Conservation (phyloP, 2,888 invertebrate genomes). For the Phlogophora meticulosa region DNA sequence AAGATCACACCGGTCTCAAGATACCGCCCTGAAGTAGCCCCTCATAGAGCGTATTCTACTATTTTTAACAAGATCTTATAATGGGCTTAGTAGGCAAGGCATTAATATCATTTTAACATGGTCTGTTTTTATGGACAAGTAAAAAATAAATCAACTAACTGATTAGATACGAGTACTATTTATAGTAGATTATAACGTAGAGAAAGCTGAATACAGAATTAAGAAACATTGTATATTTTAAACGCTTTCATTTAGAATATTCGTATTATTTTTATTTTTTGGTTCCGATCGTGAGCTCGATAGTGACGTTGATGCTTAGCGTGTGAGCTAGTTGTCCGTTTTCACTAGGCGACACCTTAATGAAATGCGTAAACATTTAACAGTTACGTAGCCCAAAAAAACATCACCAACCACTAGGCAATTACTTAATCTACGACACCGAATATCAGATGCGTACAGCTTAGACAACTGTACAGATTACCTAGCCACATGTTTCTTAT, state of each 20-base stretch:
- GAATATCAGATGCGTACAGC: too few species aligned
- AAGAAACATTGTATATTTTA: neutral
- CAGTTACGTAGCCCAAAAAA: too few species aligned
- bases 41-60: slow-evolving; percentile 7
- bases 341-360: too few species aligned
- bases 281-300: slow-evolving; percentile 3
- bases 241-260: neutral
- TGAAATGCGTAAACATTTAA: too few species aligned
- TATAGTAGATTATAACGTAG: slow-evolving; percentile 16
- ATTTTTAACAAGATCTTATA: slow-evolving; percentile 16
- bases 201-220: slow-evolving; percentile 9
- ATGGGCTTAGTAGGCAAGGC: neutral
- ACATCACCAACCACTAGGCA: too few species aligned
- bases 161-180: neutral
- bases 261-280: slow-evolving; percentile 17
- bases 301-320: slow-evolving; percentile 25
- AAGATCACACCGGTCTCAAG: neutral
- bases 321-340: neutral
- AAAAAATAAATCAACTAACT: slow-evolving; percentile 27
- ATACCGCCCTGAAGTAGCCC: slow-evolving; percentile 31
- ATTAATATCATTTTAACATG: slow-evolving; percentile 14
- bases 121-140: slow-evolving; percentile 28
- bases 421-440: too few species aligned
- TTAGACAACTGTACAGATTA: too few species aligned
- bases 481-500: too few species aligned